Evolutionary conservation across 1,140 invertebrate genomes (phyloP), one percentile per base, ranked within the genome.

Genomic region (Heliconius melpomene): DNA sequence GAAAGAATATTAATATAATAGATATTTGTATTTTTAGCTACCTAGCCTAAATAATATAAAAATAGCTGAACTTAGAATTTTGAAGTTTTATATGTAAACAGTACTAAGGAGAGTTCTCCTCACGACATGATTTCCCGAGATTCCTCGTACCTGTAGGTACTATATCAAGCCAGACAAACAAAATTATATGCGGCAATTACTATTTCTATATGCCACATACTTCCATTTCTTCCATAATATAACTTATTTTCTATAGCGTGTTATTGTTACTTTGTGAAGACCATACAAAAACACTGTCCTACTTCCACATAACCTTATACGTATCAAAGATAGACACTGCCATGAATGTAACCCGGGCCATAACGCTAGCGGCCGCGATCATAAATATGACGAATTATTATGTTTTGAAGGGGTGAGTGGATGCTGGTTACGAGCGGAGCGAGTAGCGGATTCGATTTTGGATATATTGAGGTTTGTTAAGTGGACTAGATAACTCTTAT

Each of bases 351-450:
- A 81, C 82, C 81, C 77, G 81, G 75, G 54, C 74, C 72, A 72
- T 83, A 79, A 80, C 79, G 76, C 54, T n/a, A 70, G 81, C 80
- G 84, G 80, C 80, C 85, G 82, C 86, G 77, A 79, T 87, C 84
- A 88, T 90, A 89, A 90, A 90, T 89, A 88, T 89, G 87, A 90
- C 83, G 83, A 85, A 89, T 87, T 87, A 90, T 89, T 88, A 88
- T 89, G 85, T 89, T 89, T 85, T 84, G 81, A 85, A 89, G 79
- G 84, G 84, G 82, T 79, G 78, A 79, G 18, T 50, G 75, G 5
- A 60, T 70, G 1, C 40, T 72, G 23, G 76, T 85, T 71, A 79
- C 72, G 36, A 66, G 83, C 74, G 40, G 36, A 84, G 83, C 85
- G 84, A 70, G 13, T 23, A 80, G 75, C 75, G 38, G 60, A n/a